Evolutionary conservation across 2,113 vertebrate genomes (phyloP).

Genomic region (Silurus meridionalis): DNA sequence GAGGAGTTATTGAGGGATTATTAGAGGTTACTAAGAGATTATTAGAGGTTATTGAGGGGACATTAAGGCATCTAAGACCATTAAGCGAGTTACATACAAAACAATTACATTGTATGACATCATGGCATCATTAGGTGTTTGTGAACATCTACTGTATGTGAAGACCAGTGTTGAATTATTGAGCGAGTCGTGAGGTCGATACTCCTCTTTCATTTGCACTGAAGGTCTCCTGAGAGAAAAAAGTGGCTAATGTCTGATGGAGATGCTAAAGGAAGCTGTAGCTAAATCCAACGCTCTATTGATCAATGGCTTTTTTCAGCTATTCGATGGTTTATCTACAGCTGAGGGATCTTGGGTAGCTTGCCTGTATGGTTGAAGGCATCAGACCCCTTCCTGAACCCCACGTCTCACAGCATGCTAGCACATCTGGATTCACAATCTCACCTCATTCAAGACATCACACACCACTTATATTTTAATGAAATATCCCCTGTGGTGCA

Average conservation of each 20-base stretch:
- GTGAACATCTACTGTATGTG: background rate
- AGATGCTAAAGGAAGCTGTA: conserved; percentile 41
- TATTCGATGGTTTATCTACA: conserved; percentile 18
- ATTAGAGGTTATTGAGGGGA: no score
- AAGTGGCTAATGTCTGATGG: conserved; percentile 35
- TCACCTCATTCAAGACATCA: background rate
- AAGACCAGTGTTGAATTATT: conserved; percentile 17
- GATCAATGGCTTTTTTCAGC: conserved; percentile 11
- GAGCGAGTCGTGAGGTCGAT: background rate
- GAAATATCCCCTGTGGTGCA: background rate
- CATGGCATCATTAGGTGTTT: conserved; percentile 12
- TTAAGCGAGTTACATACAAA: background rate
- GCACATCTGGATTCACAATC: conserved; percentile 33
- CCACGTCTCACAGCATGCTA: conserved; percentile 30
- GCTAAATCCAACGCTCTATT: conserved; percentile 32
- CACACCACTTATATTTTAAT: background rate
- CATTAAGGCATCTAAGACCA: background rate
- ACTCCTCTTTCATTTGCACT: conserved; percentile 37
- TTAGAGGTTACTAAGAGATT: no score
- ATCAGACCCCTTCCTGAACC: conserved; percentile 14
- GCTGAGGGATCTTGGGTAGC: background rate
- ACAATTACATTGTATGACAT: background rate
- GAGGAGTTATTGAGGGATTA: no score
- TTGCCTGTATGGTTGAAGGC: conserved; percentile 27
- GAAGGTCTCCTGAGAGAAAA: conserved; percentile 39